Evolutionary conservation across 2,113 vertebrate species (phyloP).

Genomic region (Rhinolophus sinicus): DNA sequence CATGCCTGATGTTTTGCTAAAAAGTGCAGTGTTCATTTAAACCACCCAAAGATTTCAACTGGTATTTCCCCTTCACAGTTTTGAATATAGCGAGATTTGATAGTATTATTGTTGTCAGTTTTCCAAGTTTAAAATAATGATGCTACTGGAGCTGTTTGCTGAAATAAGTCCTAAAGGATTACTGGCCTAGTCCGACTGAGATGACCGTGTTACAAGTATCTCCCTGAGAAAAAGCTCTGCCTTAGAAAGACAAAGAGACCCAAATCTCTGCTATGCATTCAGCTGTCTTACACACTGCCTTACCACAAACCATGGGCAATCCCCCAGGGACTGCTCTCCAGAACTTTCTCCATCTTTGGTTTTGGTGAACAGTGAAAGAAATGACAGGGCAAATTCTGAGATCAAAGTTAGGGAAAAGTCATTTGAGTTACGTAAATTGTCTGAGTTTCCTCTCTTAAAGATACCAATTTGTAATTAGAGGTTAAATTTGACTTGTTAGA

Average conservation of each 20-base stretch:
- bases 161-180: not conserved
- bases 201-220: not conserved
- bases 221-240: slow-evolving; percentile 22
- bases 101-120: slow-evolving; percentile 40
- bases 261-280: not conserved
- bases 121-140: slow-evolving; percentile 51
- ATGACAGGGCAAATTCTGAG: not conserved
- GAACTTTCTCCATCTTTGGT: not conserved
- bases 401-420: not conserved
- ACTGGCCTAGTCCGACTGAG: not conserved
- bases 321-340: not conserved
- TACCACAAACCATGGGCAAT: not conserved
- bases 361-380: not conserved
- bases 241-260: not conserved
- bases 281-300: not conserved
- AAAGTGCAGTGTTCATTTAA: not conserved
- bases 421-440: not conserved
- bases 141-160: not conserved
- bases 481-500: not conserved
- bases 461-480: not conserved
- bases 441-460: not conserved
- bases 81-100: slow-evolving; percentile 13
- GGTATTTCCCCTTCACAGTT: not conserved
- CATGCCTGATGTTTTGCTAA: not conserved
- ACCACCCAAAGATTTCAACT: not conserved